Evolutionary conservation across 2,113 vertebrate species (phyloP).

Genomic region (Struthidea cinerea): DNA sequence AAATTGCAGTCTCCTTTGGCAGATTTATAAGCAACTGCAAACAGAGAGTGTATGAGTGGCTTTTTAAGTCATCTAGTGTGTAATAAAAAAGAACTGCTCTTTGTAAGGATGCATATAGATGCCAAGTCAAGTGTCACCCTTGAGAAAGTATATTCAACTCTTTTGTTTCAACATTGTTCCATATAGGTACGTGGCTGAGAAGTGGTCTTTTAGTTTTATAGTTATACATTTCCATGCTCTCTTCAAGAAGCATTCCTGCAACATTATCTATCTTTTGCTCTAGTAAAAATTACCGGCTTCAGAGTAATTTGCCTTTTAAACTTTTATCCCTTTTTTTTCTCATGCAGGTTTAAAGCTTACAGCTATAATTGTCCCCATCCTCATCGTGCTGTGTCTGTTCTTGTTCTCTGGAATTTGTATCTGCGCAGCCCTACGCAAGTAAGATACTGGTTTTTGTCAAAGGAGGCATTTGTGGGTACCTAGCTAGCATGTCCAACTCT

Average conservation of each 20-base stretch:
- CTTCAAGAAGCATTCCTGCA: not conserved
- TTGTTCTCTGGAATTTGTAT: slow-evolving; percentile 72
- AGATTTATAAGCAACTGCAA: slow-evolving; percentile 1
- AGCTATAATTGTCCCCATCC: slow-evolving; percentile 60
- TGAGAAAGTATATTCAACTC: not conserved
- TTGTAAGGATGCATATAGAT: not conserved
- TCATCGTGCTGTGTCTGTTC: slow-evolving; percentile 56
- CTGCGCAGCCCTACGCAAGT: slow-evolving; percentile 72
- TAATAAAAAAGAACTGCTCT: not conserved
- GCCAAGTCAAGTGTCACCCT: not conserved
- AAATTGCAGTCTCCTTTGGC: not conserved
- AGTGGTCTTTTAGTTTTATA: not conserved
- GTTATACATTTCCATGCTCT: not conserved
- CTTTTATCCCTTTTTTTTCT: not conserved
- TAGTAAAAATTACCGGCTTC: not conserved
- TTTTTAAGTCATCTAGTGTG: not conserved
- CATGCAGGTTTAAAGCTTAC: slow-evolving; percentile 64
- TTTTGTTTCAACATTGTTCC: not conserved
- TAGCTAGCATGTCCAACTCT: not conserved
- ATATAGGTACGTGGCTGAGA: not conserved
- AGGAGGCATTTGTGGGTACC: not conserved
- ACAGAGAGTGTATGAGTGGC: not conserved
- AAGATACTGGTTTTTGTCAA: slow-evolving; percentile 37
- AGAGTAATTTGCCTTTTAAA: not conserved
- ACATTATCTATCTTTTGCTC: not conserved